phyloP scores from a whole-genome alignment of 2,797 vertebrate species.

The Sebastiscus tertius region DNA sequence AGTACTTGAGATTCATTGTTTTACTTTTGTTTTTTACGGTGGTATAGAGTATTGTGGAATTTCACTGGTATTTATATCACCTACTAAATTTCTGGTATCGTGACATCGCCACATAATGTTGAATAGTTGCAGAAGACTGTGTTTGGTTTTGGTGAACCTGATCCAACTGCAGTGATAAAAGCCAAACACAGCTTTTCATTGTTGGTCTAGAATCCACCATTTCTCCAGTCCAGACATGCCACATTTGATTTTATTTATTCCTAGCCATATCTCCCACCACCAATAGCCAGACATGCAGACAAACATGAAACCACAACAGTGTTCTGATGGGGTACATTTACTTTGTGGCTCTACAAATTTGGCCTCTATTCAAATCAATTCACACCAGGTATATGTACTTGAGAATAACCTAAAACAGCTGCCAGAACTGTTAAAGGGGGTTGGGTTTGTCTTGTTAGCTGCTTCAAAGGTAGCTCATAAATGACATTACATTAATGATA shows the following conservation, averaged over 20 bases:
- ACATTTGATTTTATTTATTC: background rate
- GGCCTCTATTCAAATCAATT: background rate
- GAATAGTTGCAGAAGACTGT: background rate
- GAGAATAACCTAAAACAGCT: background rate
- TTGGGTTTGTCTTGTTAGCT: background rate
- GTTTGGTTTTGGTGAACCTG: background rate
- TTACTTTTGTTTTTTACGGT: no score
- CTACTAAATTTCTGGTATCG: no score
- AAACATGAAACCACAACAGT: background rate
- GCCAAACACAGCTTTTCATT: no score
- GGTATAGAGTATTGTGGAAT: no score
- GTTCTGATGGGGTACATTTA: background rate
- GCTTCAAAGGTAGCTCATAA: constrained; percentile 56
- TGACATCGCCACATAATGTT: background rate
- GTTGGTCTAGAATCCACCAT: no score
- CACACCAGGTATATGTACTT: background rate
- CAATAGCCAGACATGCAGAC: background rate
- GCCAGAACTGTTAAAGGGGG: background rate
- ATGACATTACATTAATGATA: constrained; percentile 25
- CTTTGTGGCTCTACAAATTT: background rate
- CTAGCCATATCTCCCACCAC: background rate
- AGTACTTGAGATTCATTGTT: no score
- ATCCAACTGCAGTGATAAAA: background rate
- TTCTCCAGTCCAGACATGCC: background rate
- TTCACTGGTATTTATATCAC: no score